Evolutionary conservation across 2,888 invertebrate species (phyloP), one percentile per base, ranked within the genome.

Genomic region (Himalopsyche japonica): DNA sequence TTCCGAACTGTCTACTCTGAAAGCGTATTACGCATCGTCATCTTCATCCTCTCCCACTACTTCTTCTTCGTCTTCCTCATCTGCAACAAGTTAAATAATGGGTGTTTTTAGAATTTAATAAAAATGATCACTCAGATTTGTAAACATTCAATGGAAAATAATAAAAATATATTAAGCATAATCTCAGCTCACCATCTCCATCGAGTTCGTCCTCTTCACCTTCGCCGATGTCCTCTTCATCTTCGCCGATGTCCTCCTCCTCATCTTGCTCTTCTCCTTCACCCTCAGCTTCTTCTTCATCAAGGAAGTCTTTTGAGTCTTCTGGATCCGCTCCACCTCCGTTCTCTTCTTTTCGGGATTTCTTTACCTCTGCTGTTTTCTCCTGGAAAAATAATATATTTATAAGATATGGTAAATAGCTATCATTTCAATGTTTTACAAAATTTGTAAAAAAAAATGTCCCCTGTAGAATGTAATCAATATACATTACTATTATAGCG

Each of bases 261-360:
- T 93, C 94, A 85, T 94, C 93, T 84, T 92, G 93, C 85, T 93
- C 94, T n/a, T 93, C 93, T 87, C 94, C 87, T 70, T 70, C 70
- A 5, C 70, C 70, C 27, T 94, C 95, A 81, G 94, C 94, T 34
- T 94, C 94, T 64, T 94, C 94, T 30, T 93, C 93, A 80, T 93
- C 94, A 0, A 91, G 94, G 84, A 93, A 93, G 82, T 92, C 93
- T 84, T 94, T 94, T 84, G 94, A 93, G 86, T 93, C 95, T 88
- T 95, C 93, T 32, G 93, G 93, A 10, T 93, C 93, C 87, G 93
- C 93, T 34, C 94, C 94, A 83, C 94, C 95, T 47, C 95, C 95
- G 89, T 96, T 95, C 89, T 96, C 95, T 89, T 95, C 95, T 92
- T 95, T 96, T 92, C 95, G 95, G 91, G 95, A 94, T 92, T 96